Evolutionary conservation across 1,140 invertebrate species (phyloP).

Genomic region (Lerema accius): DNA sequence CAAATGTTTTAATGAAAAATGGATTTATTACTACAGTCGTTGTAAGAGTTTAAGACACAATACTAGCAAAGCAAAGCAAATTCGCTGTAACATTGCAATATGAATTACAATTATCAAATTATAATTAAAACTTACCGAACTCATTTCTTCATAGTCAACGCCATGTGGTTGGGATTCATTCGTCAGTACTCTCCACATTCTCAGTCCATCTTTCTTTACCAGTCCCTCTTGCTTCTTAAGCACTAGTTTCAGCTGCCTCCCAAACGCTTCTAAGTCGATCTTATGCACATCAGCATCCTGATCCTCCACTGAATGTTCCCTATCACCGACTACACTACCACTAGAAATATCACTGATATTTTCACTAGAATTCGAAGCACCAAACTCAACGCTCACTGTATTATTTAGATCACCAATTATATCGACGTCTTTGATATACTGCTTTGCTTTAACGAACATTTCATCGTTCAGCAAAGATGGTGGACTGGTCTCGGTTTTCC

Average conservation of each 20-base stretch:
- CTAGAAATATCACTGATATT: constrained; percentile 57
- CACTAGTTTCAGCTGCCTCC: constrained; percentile 87
- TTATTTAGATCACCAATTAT: constrained; percentile 73
- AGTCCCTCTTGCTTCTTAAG: constrained; percentile 88
- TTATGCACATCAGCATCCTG: constrained; percentile 83
- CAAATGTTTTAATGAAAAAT: too few relatives aligned
- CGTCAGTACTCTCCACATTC: constrained; percentile 89
- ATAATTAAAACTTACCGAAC: constrained; percentile 83
- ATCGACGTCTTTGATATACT: constrained; percentile 70
- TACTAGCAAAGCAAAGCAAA: too few relatives aligned
- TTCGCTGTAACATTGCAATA: too few relatives aligned
- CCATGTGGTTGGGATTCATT: constrained; percentile 88
- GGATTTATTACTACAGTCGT: too few relatives aligned
- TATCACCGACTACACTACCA: constrained; percentile 64
- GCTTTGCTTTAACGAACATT: constrained; percentile 72
- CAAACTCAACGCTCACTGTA: constrained; percentile 64
- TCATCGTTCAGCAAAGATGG: constrained; percentile 70
- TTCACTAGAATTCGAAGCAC: constrained; percentile 72
- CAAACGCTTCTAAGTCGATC: constrained; percentile 90
- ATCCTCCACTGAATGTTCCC: constrained; percentile 77
- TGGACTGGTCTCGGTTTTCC: constrained; percentile 55
- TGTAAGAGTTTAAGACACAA: too few relatives aligned
- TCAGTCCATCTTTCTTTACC: constrained; percentile 87
- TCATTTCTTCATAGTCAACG: constrained; percentile 89
- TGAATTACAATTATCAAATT: too few relatives aligned